A percentile compares a stretch with the other conserved stretches of the same genome.
phyloP scores from a whole-genome alignment of 2,113 vertebrate species.

The Amphilophus citrinellus region DNA sequence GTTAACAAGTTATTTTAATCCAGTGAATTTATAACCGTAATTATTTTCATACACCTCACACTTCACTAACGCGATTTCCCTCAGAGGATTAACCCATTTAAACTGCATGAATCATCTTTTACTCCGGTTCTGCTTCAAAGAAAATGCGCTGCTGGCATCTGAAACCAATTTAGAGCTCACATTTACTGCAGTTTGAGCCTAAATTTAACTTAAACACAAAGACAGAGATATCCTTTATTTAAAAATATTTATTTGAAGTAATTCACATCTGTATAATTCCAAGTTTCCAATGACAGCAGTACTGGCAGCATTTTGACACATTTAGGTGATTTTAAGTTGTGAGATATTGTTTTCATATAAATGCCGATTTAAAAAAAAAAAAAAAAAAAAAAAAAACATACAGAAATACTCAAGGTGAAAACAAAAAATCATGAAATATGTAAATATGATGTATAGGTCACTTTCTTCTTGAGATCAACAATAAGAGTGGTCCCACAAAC shows the following conservation, averaged over 20 bases:
- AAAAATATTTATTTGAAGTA: constrained; percentile 56
- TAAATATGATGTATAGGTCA: neutral
- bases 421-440: constrained; percentile 22
- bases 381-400: neutral
- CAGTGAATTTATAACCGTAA: constrained; percentile 8
- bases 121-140: constrained; percentile 6
- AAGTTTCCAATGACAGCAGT: constrained; percentile 12
- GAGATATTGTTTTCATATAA: neutral
- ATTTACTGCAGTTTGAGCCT: neutral
- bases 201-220: neutral
- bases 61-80: neutral
- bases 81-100: constrained; percentile 8
- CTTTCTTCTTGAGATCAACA: constrained; percentile 14
- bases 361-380: neutral
- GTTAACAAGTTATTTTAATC: neutral
- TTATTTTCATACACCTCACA: constrained; percentile 6
- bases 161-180: constrained; percentile 9
- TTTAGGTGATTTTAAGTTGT: neutral
- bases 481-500: neutral
- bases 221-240: constrained; percentile 20
- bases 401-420: constrained; percentile 57
- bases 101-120: neutral
- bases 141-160: constrained; percentile 3
- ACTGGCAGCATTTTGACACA: neutral
- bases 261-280: constrained; percentile 38